These are phyloP conservation scores for Tridacna crocea DNA, from an alignment of 2,888 invertebrate species.

Conservation along the genomic window DNA sequence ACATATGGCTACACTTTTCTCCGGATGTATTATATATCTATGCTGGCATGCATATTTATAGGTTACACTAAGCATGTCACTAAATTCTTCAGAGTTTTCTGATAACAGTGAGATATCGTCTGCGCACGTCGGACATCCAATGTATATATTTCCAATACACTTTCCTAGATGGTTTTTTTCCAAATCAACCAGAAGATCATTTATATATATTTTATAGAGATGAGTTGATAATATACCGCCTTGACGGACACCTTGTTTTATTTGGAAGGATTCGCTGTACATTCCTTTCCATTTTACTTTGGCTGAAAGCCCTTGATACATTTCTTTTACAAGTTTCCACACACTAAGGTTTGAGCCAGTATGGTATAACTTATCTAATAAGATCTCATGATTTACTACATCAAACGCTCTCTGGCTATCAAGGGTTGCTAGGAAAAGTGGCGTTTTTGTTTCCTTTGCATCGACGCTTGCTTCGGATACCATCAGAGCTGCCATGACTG, in stretches of 20 bases:
- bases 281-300: no score
- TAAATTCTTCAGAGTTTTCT: no score
- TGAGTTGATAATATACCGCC: neutral
- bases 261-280: no score
- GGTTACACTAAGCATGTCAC: no score
- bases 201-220: neutral
- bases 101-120: neutral
- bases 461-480: no score
- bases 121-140: neutral
- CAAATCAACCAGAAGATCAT: no score
- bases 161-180: no score
- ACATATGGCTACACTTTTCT: neutral
- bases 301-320: no score
- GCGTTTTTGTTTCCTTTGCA: no score
- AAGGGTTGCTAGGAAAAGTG: no score
- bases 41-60: neutral
- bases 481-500: neutral
- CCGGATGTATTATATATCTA: neutral
- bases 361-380: neutral
- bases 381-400: neutral
- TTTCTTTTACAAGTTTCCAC: neutral
- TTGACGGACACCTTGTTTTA: no score
- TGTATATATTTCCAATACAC: neutral
- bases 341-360: neutral
- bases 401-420: neutral